A percentile compares a stretch with the other conserved stretches of the same genome.
Conservation (phyloP, 2,113 vertebrate genomes). For the Lynx canadensis region DNA sequence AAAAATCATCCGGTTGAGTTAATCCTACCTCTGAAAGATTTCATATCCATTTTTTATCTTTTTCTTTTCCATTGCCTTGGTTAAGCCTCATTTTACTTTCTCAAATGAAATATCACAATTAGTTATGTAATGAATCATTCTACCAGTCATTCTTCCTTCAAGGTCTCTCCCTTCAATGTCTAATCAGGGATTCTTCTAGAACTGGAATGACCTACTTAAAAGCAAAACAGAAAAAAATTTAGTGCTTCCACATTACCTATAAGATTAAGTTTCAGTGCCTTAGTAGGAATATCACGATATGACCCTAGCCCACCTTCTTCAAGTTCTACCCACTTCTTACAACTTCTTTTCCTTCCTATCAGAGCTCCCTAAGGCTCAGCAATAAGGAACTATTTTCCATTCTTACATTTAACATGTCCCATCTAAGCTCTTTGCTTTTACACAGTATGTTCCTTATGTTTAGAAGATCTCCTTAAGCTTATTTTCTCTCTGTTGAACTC, state of each 20-base stretch:
- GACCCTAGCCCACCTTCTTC: background rate
- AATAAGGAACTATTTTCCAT: background rate
- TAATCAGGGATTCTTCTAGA: background rate
- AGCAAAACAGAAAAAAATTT: constrained; percentile 5
- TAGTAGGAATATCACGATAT: background rate
- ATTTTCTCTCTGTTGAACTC: background rate
- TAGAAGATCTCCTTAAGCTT: background rate
- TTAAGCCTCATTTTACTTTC: background rate
- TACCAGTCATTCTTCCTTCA: background rate
- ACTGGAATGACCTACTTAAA: background rate
- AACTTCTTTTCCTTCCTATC: background rate
- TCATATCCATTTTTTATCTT: background rate
- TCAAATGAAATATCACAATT: background rate
- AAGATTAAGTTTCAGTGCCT: constrained; percentile 5
- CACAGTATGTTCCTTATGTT: background rate
- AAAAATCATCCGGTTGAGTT: background rate
- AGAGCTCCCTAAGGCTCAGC: background rate
- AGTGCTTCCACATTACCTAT: background rate
- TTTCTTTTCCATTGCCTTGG: background rate
- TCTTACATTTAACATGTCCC: background rate
- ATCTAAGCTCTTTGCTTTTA: background rate
- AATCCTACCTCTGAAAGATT: background rate
- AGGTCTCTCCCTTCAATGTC: background rate
- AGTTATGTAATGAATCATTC: background rate
- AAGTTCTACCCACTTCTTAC: background rate